phyloP scores from a whole-genome alignment of 2,797 vertebrate genomes.

The Merluccius polli region DNA sequence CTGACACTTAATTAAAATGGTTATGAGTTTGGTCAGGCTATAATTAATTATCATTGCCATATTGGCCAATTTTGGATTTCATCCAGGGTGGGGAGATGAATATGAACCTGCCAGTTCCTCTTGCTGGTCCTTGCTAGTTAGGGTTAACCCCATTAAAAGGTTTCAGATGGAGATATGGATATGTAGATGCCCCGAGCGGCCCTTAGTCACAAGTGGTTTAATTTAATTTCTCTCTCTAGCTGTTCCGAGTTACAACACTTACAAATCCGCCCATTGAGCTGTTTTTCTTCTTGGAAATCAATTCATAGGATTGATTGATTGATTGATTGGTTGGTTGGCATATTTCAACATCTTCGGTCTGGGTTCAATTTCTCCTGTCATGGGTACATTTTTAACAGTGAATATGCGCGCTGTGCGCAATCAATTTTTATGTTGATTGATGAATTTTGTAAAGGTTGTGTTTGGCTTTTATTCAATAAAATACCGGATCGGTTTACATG shows the following conservation, averaged over 20 bases:
- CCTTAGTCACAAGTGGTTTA: constrained; percentile 22
- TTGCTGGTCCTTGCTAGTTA: constrained; percentile 31
- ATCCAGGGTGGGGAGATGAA: constrained; percentile 12
- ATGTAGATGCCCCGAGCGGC: constrained; percentile 24
- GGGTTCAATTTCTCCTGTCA: constrained; percentile 47
- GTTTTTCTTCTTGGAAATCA: constrained; percentile 33
- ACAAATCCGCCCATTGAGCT: constrained; percentile 54
- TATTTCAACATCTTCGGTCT: constrained; percentile 35
- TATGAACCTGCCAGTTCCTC: constrained; percentile 28
- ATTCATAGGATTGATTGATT: constrained; percentile 43
- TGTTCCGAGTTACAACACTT: constrained; percentile 36
- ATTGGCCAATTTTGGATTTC: constrained; percentile 26
- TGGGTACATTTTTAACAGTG: constrained; percentile 66
- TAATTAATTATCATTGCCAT: constrained; percentile 26
- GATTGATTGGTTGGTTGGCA: constrained; percentile 37
- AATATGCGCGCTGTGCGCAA: constrained; percentile 50
- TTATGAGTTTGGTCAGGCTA: neutral
- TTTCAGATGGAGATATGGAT: constrained; percentile 32
- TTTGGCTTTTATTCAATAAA: constrained; percentile 80
- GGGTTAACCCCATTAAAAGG: constrained; percentile 11
- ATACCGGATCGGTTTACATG: constrained; percentile 69
- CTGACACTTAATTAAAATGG: neutral
- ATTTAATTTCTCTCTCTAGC: constrained; percentile 13
- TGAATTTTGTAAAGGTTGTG: constrained; percentile 71
- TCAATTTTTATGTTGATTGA: constrained; percentile 69